phyloP scores from a whole-genome alignment of 2,113 vertebrate genomes.

The Tyrannus savana region DNA sequence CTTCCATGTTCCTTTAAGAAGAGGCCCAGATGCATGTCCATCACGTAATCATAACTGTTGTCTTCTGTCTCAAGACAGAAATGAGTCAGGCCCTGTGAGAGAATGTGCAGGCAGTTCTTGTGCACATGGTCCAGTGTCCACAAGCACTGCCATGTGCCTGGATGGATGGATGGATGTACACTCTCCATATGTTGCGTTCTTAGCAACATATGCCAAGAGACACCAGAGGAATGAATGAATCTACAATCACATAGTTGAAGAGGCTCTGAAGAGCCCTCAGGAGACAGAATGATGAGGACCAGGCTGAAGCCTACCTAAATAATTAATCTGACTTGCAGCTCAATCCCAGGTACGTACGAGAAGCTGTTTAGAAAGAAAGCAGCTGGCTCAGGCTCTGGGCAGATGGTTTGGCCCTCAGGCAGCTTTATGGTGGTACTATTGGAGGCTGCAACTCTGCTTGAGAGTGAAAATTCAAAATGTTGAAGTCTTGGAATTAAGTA shows the following conservation, averaged over 20 bases:
- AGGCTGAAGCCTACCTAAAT: background rate
- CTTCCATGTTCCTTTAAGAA: background rate
- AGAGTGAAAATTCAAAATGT: background rate
- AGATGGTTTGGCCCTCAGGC: background rate
- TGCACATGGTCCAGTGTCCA: background rate
- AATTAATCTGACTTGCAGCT: background rate
- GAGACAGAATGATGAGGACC: background rate
- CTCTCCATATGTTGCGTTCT: background rate
- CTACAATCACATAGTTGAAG: background rate
- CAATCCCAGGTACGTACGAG: background rate
- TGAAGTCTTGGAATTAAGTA: background rate
- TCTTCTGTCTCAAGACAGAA: background rate
- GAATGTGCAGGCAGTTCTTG: background rate
- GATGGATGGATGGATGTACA: background rate
- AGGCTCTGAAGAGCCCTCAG: background rate
- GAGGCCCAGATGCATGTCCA: background rate
- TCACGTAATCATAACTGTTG: background rate
- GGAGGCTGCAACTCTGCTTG: background rate
- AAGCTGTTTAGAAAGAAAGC: background rate
- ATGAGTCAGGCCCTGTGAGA: background rate
- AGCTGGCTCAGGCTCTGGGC: background rate
- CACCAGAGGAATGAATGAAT: background rate
- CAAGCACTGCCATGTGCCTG: background rate
- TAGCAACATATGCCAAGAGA: background rate
- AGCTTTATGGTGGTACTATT: background rate